phyloP scores from a whole-genome alignment of 2,888 invertebrate genomes.

The Aphodius sticticus region DNA sequence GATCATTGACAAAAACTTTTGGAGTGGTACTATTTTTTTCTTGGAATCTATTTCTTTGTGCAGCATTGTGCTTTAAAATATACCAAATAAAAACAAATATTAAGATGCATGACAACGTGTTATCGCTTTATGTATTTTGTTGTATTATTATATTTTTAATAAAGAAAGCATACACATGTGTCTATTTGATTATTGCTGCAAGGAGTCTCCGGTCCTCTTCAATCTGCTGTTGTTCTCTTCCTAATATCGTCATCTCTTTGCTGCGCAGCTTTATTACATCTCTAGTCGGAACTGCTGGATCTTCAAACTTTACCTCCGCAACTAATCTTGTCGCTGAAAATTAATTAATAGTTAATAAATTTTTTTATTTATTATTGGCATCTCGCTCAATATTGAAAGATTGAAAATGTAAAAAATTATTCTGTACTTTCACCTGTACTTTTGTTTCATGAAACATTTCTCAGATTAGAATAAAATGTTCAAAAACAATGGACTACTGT shows the following conservation, averaged over 20 bases:
- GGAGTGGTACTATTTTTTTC: background rate
- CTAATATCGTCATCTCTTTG: constrained; percentile 27
- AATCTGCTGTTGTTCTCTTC: background rate
- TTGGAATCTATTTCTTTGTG: background rate
- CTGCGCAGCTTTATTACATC: constrained; percentile 44
- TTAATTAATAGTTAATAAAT: background rate
- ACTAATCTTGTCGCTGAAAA: background rate
- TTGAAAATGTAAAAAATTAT: too few relatives aligned
- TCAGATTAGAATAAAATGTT: too few relatives aligned
- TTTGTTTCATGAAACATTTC: too few relatives aligned
- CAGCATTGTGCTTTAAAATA: background rate
- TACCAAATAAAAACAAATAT: constrained; percentile 12
- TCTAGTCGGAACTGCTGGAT: constrained; percentile 43
- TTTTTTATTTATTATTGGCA: too few relatives aligned
- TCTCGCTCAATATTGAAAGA: too few relatives aligned
- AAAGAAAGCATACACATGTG: background rate
- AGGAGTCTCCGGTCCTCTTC: background rate
- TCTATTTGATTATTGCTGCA: background rate
- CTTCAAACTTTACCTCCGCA: constrained; percentile 30
- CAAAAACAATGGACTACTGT: too few relatives aligned
- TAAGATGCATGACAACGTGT: background rate
- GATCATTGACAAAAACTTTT: background rate
- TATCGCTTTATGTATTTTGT: background rate
- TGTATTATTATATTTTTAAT: background rate
- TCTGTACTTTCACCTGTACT: too few relatives aligned